Evolutionary conservation across 2,797 vertebrate species (phyloP).

Genomic region (Lerista edwardsae): DNA sequence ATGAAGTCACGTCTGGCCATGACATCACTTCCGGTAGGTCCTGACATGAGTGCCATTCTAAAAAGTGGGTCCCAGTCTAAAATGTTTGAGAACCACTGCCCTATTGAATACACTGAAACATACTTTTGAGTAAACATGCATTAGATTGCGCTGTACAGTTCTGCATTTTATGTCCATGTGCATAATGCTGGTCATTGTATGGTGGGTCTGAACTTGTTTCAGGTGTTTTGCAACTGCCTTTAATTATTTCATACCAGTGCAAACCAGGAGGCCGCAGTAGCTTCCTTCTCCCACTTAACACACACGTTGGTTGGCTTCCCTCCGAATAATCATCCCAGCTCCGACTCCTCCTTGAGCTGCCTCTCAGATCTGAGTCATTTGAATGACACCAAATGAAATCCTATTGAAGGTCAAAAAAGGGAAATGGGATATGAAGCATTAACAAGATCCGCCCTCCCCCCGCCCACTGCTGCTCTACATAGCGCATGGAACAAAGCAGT

Average conservation of each 20-base stretch:
- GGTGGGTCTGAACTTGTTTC: background rate
- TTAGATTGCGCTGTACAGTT: too few species aligned
- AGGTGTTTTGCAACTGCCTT: background rate
- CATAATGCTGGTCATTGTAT: background rate
- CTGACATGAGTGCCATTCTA: too few species aligned
- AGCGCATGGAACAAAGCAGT: too few species aligned
- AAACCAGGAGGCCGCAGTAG: background rate
- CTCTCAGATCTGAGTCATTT: background rate
- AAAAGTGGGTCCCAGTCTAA: too few species aligned
- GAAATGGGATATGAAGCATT: background rate
- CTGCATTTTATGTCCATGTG: too few species aligned
- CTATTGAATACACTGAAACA: too few species aligned
- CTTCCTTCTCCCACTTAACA: background rate
- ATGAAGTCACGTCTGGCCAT: too few species aligned
- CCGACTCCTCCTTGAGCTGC: background rate
- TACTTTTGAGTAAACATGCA: too few species aligned
- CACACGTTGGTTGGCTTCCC: background rate
- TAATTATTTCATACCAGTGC: background rate
- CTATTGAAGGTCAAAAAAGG: conserved; percentile 9
- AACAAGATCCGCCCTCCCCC: too few species aligned
- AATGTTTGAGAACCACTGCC: too few species aligned
- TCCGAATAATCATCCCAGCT: background rate
- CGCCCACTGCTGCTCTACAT: too few species aligned
- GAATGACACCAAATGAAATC: conserved; percentile 12
- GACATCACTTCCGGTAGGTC: too few species aligned